Evolutionary conservation across 2,888 invertebrate species (phyloP), one percentile per base, ranked within the genome.

Genomic region (Cosmia trapezina): DNA sequence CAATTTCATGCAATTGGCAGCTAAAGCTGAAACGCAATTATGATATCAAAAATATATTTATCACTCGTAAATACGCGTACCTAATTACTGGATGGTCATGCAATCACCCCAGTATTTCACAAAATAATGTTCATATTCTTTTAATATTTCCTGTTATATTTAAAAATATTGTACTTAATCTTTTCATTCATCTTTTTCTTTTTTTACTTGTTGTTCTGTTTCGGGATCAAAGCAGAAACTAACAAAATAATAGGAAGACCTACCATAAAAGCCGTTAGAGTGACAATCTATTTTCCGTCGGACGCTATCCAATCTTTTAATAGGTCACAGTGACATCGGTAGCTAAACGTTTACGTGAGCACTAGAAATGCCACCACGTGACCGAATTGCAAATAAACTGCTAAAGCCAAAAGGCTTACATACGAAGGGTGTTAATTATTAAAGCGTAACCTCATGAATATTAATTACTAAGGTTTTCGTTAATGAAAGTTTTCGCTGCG

Each of bases 221-320:
- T 45, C 8, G 22, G 43, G 61, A 19, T 14, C 73, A 37, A 71
- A 86, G 61, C 9, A 73, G 78, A 84, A 63, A 45, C 12, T 45
- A 76, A 41, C 74, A 62, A 65, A 73, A 64, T 64, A 80, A 65
- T 70, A 70, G 51, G 64, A 67, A 70, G 62, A 64, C 45, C 54
- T 66, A 70, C 60, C n/a, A 68, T 76, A 69, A 68, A 77, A 49
- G 68, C 67, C 60, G 69, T 60, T 74, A 74, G 51, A 81, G 70
- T 69, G 73, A 79, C 76, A 81, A 76, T 86, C 76, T 74, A 84
- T 81, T 84, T 78, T 79, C 72, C 68, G 71, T 60, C 70, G 47
- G 54, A 62, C 53, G 64, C 76, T 45, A 75, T 80, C 60, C 70
- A 60, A 81, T 84, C 72, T 84, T 72, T 74, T 75, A 78, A 76